These are phyloP conservation scores for Brotula barbata DNA, from an alignment of 2,797 vertebrate genomes.

Conservation along the genomic window DNA sequence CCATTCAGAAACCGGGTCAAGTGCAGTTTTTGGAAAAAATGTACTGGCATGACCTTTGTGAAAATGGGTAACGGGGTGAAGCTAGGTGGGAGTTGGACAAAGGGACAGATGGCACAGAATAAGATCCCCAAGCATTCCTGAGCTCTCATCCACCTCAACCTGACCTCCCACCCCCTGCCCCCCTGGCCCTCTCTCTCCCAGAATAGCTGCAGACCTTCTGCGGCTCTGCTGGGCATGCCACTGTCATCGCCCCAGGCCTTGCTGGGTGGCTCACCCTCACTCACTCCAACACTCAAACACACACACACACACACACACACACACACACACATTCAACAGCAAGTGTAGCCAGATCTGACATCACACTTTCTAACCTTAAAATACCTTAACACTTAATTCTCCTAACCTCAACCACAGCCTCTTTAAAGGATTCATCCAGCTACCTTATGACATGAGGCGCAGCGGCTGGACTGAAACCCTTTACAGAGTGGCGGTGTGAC, in stretches of 20 bases:
- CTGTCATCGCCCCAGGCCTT: constrained; percentile 11
- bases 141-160: constrained; percentile 44
- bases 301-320: background rate
- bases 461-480: background rate
- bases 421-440: no score
- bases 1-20: constrained; percentile 12
- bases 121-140: constrained; percentile 38
- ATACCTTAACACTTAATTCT: no score
- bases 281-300: background rate
- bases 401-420: no score
- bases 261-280: background rate
- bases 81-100: background rate
- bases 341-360: background rate
- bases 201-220: constrained; percentile 55
- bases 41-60: constrained; percentile 6
- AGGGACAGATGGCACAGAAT: constrained; percentile 5
- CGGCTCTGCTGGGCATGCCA: constrained; percentile 15
- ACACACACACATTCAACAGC: background rate
- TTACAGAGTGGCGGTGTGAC: background rate
- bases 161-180: constrained; percentile 38
- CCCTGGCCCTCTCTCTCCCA: constrained; percentile 28
- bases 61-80: constrained; percentile 7
- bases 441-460: no score
- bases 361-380: constrained; percentile 2
- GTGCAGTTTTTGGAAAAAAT: constrained; percentile 23